phyloP scores from a whole-genome alignment of 2,797 vertebrate genomes.

The Falco biarmicus region DNA sequence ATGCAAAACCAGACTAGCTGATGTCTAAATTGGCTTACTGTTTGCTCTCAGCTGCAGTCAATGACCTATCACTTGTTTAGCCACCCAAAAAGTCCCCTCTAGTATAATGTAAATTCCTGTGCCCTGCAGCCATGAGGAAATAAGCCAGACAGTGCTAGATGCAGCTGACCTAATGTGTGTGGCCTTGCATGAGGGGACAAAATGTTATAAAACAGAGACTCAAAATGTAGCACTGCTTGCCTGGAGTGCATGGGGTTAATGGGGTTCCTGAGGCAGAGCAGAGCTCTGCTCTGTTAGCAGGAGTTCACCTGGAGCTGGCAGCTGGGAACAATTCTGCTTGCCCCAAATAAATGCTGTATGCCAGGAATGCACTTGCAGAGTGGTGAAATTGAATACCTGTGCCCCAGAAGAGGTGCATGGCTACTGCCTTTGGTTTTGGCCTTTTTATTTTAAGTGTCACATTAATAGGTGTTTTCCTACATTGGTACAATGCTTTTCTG shows the following conservation, averaged over 20 bases:
- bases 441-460: background rate
- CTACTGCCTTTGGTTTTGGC: background rate
- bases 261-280: background rate
- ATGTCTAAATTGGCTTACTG: background rate
- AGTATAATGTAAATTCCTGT: background rate
- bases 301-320: background rate
- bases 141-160: fast-evolving
- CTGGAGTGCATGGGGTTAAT: background rate
- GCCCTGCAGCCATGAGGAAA: background rate
- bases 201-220: background rate
- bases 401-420: background rate
- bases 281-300: background rate
- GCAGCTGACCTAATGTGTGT: background rate
- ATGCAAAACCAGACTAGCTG: background rate
- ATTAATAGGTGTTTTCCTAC: background rate
- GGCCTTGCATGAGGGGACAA: background rate
- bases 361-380: background rate
- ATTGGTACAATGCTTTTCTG: background rate
- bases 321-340: background rate
- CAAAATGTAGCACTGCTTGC: background rate
- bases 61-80: background rate
- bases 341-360: background rate
- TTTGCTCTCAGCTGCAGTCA: background rate
- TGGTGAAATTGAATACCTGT: background rate
- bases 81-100: background rate